Base-by-base conservation (phyloP, 2,113 vertebrate genomes). In the Nestor notabilis region DNA sequence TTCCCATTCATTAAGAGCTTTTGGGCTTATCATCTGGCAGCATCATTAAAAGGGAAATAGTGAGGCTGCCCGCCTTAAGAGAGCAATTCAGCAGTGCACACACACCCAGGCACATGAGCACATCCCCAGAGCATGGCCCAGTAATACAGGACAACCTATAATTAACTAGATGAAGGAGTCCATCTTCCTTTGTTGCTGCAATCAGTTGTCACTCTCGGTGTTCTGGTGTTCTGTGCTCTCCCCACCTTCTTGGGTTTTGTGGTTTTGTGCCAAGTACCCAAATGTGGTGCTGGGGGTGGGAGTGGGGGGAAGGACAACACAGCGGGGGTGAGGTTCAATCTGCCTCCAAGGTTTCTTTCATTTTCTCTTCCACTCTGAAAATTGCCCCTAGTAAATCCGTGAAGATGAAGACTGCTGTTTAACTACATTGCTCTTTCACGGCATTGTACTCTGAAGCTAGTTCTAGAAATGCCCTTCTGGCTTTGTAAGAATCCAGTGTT, bases 121-220 rank as follows among this genome's bases (percentile, higher is more conserved):
- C 70, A 8, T 53, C 58, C 91, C 41, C 63, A 31, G 33, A 92
- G 66, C 91, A 71, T 58, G 31, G 81, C 82, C 82, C 69, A 84
- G 37, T 56, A 50, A 47, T 49, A 41, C 0, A 5, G 90, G 78
- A 68, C 58, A 95, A 43, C 75, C 90, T 95, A 24, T 93, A 95
- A 97, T 97, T 97, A 97, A 91, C 81, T 75, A 69, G 79, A 94
- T 94, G 84, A 90, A 74, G n/a, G 55, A 96, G 92, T 87, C 92
- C 69, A 83, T 95, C 66, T 52, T 90, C 70, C 69, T 93, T 96
- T 89, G 69, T 74, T 68, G n/a, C 91, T 63, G 77, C 80, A 83
- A 17, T 92, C 69, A 64, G 25, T 92, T 95, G 95, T 96, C 94
- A 78, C 76, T 94, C 83, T 93, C 87, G 95, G 91, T 69, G 65